These are phyloP conservation scores for Adelosebastes latens DNA, from an alignment of 2,797 vertebrate genomes.

Conservation along the genomic window DNA sequence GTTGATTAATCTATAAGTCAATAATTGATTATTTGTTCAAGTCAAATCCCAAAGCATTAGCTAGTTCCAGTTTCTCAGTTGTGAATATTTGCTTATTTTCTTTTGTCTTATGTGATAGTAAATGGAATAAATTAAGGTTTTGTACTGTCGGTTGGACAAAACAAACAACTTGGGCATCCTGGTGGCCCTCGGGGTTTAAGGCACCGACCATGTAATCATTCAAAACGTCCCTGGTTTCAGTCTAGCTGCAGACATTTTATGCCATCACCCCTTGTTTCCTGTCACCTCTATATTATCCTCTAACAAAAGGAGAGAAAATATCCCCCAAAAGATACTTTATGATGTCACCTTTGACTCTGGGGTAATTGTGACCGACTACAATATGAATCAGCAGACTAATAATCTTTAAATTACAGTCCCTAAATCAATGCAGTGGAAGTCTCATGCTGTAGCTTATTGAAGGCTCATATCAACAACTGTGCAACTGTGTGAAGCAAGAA, in stretches of 20 bases:
- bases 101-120: fast-evolving
- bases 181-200: neutral
- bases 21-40: neutral
- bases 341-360: neutral
- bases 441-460: neutral
- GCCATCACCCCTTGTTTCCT: neutral
- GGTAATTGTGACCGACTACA: neutral
- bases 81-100: too few species aligned
- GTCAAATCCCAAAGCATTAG: neutral
- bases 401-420: fast-evolving
- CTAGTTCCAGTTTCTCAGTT: neutral
- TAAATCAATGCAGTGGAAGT: neutral
- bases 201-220: too few species aligned
- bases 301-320: too few species aligned
- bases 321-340: neutral
- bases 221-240: neutral
- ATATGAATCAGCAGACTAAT: neutral
- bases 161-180: neutral
- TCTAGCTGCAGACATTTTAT: neutral
- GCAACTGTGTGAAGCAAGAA: slow-evolving; percentile 53
- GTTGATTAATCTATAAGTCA: neutral
- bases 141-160: too few species aligned
- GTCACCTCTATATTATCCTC: neutral
- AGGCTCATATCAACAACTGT: slow-evolving; percentile 2
- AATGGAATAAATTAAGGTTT: neutral